Base-by-base conservation (phyloP, 2,113 vertebrate genomes). In the Bambusicola thoracicus region DNA sequence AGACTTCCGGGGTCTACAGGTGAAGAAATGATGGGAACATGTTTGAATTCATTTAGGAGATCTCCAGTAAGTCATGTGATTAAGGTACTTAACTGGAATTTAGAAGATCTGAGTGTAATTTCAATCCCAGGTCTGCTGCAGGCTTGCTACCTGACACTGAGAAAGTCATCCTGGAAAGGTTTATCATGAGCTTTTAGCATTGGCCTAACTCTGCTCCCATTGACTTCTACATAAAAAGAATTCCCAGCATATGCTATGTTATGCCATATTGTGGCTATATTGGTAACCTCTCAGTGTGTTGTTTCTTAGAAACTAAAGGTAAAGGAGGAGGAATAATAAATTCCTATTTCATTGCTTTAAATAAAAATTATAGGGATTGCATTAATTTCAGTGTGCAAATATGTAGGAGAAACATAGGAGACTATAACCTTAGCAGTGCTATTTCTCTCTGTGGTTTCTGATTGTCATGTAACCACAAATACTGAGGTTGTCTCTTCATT, bases 61-160 rank as follows among this genome's bases (percentile, higher is more conserved):
- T 38, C 72, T 89, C 72, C 95, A 74, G 95, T 87, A 96, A 93
- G 89, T 96, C 95, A 94, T 77, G 89, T 94, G 94, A 83, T 83
- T 30, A 83, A 77, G 81, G 72, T 61, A 96, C 75, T 95, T 92
- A 96, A 30, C 38, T 74, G 61, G 85, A 85, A 91, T 91, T 89
- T 93, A 95, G 75, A 46, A 63, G 81, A 65, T 77, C 18, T 81
- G 67, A 85, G 34, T 36, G 56, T 41, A 83, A 70, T 22, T 92
- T 81, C 44, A 89, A 8, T 69, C 41, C 80, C 49, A 55, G 11
- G 85, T 87, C 41, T 79, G 27, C 63, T 77, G 59, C 38, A 83
- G 34, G 77, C 72, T 83, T 89, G 80, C 38, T 67, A 53, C 59
- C 44, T 78, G 72, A 85, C 63, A 12, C 80, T 70, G 68, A 89